These are phyloP conservation scores for Apostichopus leukothele DNA, from an alignment of 53 echinoderm and acorn worm genomes.

Conservation along the genomic window DNA sequence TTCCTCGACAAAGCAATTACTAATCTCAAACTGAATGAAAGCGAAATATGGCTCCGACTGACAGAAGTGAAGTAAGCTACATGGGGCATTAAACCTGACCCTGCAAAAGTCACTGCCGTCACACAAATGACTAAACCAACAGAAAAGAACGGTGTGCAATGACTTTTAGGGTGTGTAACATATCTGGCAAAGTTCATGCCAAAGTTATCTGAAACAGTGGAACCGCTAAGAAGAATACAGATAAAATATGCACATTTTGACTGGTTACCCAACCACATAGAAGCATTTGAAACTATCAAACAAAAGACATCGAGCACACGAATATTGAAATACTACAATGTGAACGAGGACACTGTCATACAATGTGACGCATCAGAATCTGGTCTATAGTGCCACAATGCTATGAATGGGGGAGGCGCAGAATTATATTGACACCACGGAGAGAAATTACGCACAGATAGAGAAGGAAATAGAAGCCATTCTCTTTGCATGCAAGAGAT, in stretches of 20 bases:
- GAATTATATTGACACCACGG: background rate
- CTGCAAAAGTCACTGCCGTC: conserved; percentile 35
- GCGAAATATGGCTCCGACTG: background rate
- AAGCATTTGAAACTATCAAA: conserved; percentile 47
- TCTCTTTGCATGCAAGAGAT: background rate
- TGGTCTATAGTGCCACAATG: background rate
- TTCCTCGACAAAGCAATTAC: background rate
- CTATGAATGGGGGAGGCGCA: background rate
- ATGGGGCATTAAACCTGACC: conserved; percentile 23
- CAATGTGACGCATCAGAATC: conserved; percentile 40
- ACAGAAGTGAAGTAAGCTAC: too few relatives aligned
- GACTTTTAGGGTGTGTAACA: conserved; percentile 50
- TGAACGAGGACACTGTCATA: conserved; percentile 19
- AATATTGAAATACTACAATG: conserved; percentile 47
- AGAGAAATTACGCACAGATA: conserved; percentile 31
- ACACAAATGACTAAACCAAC: conserved; percentile 46
- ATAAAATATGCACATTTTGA: too few relatives aligned
- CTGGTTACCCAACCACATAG: conserved; percentile 33
- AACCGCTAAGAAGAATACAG: conserved; percentile 30
- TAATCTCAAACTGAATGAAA: conserved; percentile 38
- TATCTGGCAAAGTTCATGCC: conserved; percentile 50
- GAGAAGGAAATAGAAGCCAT: conserved; percentile 9
- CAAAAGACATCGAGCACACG: conserved; percentile 46
- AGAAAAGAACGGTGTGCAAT: conserved; percentile 46
- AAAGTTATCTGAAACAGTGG: conserved; percentile 40